Conservation (phyloP, 1,140 invertebrate species). For the Latrodectus geometricus region DNA sequence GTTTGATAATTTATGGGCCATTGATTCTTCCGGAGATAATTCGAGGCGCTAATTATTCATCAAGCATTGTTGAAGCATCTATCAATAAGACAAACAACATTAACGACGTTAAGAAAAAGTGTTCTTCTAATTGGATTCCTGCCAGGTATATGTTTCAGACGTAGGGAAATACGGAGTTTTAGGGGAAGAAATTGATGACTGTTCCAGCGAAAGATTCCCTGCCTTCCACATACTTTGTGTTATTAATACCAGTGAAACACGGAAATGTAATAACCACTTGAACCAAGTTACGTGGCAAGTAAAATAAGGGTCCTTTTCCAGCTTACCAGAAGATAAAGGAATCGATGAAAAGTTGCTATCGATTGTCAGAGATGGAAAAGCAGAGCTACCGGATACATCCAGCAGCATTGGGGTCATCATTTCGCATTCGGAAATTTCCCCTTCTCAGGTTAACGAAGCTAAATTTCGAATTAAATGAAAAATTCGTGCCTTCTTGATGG, state of each 20-base stretch:
- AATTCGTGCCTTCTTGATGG: too few species aligned
- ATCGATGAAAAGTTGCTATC: conserved; percentile 56
- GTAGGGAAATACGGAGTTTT: conserved; percentile 10
- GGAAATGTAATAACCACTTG: conserved; percentile 22
- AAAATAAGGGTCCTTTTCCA: neutral
- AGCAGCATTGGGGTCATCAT: neutral
- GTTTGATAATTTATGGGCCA: too few species aligned
- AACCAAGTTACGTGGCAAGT: conserved; percentile 8
- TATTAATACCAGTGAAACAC: conserved; percentile 42
- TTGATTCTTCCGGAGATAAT: too few species aligned
- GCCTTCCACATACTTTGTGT: neutral
- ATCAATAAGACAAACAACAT: neutral
- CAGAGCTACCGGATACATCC: neutral
- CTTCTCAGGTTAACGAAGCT: neutral
- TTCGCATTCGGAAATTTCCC: neutral
- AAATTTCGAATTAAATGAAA: neutral
- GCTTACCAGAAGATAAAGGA: conserved; percentile 19
- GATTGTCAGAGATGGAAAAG: conserved; percentile 39
- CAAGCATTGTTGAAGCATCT: neutral
- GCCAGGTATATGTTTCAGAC: conserved; percentile 11
- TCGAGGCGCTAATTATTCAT: neutral
- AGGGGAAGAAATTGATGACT: conserved; percentile 6
- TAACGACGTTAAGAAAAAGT: neutral
- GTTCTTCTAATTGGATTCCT: conserved; percentile 14
- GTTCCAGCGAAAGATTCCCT: neutral